Base-by-base conservation (phyloP, 2,797 vertebrate species). In the Poecilia wingei region DNA sequence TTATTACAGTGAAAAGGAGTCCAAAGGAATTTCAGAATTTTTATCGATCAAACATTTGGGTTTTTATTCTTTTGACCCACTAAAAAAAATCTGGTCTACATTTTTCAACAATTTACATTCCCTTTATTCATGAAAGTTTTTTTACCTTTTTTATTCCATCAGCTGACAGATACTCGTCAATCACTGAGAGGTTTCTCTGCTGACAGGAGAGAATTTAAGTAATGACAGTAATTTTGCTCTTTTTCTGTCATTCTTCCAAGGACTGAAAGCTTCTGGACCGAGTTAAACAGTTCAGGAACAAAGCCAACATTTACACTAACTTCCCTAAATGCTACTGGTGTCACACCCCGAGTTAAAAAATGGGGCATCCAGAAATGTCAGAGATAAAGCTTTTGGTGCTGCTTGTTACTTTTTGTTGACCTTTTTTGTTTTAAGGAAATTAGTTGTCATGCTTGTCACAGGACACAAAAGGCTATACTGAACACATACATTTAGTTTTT, bases 201-300 rank as follows among this genome's bases (percentile, higher is more conserved):
- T 70, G 81, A 76, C 81, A 71, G 1, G 2, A 33, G 55, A 53
- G 80, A 84, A 81, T 77, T 79, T 53, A 31, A 5, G 74, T 0
- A 20, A 79, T 70, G 18, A 81, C 6, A 53, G 64, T 28, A 20
- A 20, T 46, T 75, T 31, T 25, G 13, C 53, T 18, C 47, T 2
- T 72, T 28, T 28, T 66, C 31, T 20, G 18, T 39, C 55, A 10
- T 12, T 0, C 25, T 66, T 39, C 39, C 31, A n/a, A 49, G 4
- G 16, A 45, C 45, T 47, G n/a, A 69, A 45, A 47, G 41, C 16
- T 72, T 9, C 3, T 43, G 39, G 3, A 74, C 14, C 57, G 25
- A 43, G 51, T 74, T 74, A 53, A 74, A 45, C 25, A 57, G 39
- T 28, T 74, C 25, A 57, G 36, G 22, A n/a, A 43, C 51, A 74